phyloP scores from a whole-genome alignment of 2,888 invertebrate species.

The Amblyjoppa proteus region DNA sequence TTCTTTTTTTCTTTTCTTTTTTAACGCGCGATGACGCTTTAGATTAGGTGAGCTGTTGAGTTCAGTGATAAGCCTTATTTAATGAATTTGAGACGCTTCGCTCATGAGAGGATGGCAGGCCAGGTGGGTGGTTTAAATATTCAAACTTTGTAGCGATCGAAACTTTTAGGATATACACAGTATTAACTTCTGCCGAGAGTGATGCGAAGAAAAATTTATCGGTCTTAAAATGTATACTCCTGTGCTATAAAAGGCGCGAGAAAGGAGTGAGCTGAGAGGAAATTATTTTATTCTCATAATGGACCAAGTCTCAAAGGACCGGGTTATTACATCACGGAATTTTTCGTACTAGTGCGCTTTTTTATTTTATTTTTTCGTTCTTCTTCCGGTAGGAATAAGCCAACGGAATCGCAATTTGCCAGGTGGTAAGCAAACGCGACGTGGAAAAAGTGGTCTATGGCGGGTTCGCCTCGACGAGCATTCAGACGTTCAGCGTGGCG shows the following conservation, averaged over 20 bases:
- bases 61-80: neutral
- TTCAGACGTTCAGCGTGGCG: conserved; percentile 57
- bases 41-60: conserved; percentile 7
- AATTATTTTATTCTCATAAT: neutral
- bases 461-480: conserved; percentile 50
- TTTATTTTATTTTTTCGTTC: neutral
- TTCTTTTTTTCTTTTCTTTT: neutral
- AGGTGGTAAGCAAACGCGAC: conserved; percentile 68
- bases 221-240: neutral
- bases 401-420: conserved; percentile 75
- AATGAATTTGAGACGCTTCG: neutral
- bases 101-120: neutral
- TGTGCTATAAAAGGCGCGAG: neutral
- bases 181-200: neutral
- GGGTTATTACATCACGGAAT: neutral
- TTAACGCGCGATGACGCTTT: neutral
- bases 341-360: conserved; percentile 26
- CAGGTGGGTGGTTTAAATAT: neutral
- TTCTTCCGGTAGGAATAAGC: conserved; percentile 45
- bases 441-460: conserved; percentile 46
- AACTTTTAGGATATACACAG: neutral
- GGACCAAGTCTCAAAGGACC: neutral
- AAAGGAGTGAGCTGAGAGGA: neutral
- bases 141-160: neutral
- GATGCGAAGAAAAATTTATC: neutral